Evolutionary conservation across 2,888 invertebrate species (phyloP), one percentile per base, ranked within the genome.

Genomic region (Andrena hattorfiana): DNA sequence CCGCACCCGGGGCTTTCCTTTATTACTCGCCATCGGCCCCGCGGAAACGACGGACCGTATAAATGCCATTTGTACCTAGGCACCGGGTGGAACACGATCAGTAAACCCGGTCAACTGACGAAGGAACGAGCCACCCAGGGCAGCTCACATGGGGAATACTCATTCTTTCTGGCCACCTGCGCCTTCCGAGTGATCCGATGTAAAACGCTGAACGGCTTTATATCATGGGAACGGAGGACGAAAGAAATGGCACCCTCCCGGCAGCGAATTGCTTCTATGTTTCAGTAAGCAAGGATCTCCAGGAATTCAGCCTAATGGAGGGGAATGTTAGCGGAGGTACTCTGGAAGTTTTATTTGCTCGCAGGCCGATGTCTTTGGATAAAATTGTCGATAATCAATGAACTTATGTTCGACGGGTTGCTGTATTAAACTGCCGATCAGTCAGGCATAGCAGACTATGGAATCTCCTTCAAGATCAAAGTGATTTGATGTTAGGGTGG

Each of bases 1-100:
- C 86, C 88, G 87, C 79, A 75, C 81, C 85, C 85, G 84, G 74
- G 79, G 77, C 85, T 88, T 89, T 89, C 90, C 89, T 90, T 91
- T 90, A 89, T 90, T 89, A 84, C 81, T 81, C 80, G 83, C 72
- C 70, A 80, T 56, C 63, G 83, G 84, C 63, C 60, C 74, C 82
- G 83, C 89, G 89, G 89, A 90, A 89, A 85, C 85, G 84, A 71
- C 77, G 71, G 81, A 72, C 78, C 84, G 75, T 83, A 77, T 81
- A 83, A 83, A 85, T 81, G 75, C 83, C 81, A 78, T 81, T 81
- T 74, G 78, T 83, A 77, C 77, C 49, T 60, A 35, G 77, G 35
- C 56, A 42, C 42, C 81, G 68, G 62, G 78, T 70, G 78, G 78
- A 49, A 74, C 79, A 78, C 83, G 79, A 79, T 76, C 75, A 75